Conservation (phyloP, 1,140 invertebrate genomes). For the Schmidtea mediterranea region DNA sequence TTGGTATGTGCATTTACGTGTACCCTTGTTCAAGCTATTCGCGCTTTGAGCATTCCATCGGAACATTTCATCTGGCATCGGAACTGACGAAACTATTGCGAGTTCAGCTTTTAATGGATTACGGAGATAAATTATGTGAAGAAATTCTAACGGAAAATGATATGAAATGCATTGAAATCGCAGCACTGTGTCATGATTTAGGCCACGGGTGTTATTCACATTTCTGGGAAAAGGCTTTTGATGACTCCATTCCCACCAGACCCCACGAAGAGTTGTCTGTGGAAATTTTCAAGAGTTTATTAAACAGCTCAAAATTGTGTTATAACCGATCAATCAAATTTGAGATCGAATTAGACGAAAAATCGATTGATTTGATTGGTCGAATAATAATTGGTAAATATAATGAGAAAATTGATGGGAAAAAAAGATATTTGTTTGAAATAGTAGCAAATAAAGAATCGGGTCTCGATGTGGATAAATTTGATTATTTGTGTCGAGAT, state of each 20-base stretch:
- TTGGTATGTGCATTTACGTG: conserved; percentile 31
- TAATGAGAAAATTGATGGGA: not conserved
- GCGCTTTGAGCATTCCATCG: conserved; percentile 37
- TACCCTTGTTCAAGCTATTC: conserved; percentile 34
- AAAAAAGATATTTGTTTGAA: not conserved
- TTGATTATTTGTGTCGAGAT: conserved; percentile 3
- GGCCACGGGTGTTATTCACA: conserved; percentile 42
- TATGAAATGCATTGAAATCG: conserved; percentile 32
- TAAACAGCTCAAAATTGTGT: too few species aligned
- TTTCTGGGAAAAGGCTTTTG: conserved; percentile 14
- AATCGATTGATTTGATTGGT: too few species aligned
- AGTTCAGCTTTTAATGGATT: too few species aligned
- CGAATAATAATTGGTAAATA: too few species aligned
- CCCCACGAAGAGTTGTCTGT: too few species aligned
- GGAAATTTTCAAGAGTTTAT: too few species aligned
- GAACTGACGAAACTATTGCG: too few species aligned
- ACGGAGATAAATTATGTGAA: too few species aligned
- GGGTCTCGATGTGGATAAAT: conserved; percentile 3
- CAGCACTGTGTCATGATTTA: conserved; percentile 40
- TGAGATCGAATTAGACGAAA: too few species aligned
- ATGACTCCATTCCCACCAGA: too few species aligned
- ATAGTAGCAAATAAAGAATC: not conserved
- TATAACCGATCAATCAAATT: too few species aligned
- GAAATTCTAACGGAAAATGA: too few species aligned
- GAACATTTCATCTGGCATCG: conserved; percentile 11